Base-by-base conservation (phyloP, 2,888 invertebrate species). In the Trichopoda pennipes region DNA sequence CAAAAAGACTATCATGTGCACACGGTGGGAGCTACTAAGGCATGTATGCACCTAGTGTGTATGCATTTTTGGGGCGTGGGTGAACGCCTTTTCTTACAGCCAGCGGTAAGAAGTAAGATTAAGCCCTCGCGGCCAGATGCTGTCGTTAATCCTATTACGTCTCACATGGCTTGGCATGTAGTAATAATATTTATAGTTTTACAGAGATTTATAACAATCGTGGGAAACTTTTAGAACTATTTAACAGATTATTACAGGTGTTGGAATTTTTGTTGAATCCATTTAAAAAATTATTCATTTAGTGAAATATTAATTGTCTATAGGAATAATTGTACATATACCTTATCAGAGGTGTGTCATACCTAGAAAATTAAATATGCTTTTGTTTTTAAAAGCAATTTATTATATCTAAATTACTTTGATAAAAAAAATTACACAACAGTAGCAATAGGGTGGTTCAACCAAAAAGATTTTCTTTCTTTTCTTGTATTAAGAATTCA, bases 281-380 rank as follows among this genome's bases (percentile, higher is more conserved):
- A 66, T 14, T 72, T 58, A 66, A n/a, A n/a, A 66, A 72, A 66
- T 28, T 58, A 72, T 58, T 21, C 21, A 51, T 44, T 4, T 28
- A 63, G 28, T 32, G 28, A 12, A 44, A 17, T 47, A 28, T 10
- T n/a, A 55, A 56, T 42, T 23, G 58, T 68, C 35, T 28, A 55
- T 23, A 35, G n/a, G 8, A 17, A 55, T 23, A 23, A 60, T n/a
- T 47, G 9, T 19, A 60, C 60, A 44, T 56, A 63, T 49, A 55
- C 44, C 47, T 55, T 74, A 64, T 60, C n/a, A 77, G 23, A 73
- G 81, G 77, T 64, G 81, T 78, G 74, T 74, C 78, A 70, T 55
- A 23, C 23, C 10, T 78, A 1, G n/a, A 56, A 32, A 58, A 23
- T 56, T 47, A 35, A 35, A 61, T 21, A 64, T 38, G 23, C 47